A percentile compares a stretch with the other conserved stretches of the same genome.
phyloP scores from a whole-genome alignment of 2,888 invertebrate genomes.

The Galeruca laticollis region DNA sequence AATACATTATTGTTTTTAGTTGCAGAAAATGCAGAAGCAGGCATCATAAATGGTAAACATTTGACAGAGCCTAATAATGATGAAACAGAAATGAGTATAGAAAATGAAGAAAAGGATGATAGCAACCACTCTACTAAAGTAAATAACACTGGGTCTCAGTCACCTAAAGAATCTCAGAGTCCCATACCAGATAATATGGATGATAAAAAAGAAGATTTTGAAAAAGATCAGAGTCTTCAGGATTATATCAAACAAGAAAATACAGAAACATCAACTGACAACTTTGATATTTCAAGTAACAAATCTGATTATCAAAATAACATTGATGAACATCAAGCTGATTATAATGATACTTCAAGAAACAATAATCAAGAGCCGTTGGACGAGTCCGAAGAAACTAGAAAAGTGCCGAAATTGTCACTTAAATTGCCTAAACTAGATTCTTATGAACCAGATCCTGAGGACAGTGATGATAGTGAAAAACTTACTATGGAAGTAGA shows the following conservation, averaged over 20 bases:
- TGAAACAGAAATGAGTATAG: slow-evolving; percentile 19
- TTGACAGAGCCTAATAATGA: slow-evolving; percentile 17
- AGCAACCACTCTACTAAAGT: slow-evolving; percentile 25
- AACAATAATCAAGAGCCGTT: slow-evolving; percentile 19
- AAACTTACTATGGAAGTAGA: slow-evolving; percentile 72
- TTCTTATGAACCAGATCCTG: slow-evolving; percentile 56
- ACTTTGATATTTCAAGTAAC: slow-evolving; percentile 6
- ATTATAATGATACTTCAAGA: background rate
- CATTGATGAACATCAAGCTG: slow-evolving; percentile 1
- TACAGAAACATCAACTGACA: background rate
- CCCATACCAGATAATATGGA: slow-evolving; percentile 23
- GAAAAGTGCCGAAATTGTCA: slow-evolving; percentile 76
- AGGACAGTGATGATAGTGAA: slow-evolving; percentile 72
- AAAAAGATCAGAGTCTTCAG: slow-evolving; percentile 10
- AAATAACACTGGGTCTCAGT: slow-evolving; percentile 41
- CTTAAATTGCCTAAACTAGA: slow-evolving; percentile 69
- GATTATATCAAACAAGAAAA: background rate
- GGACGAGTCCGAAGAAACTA: slow-evolving; percentile 58
- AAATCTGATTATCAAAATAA: slow-evolving; percentile 7
- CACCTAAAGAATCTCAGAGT: slow-evolving; percentile 44
- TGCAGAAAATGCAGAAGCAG: slow-evolving; percentile 12
- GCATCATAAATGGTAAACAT: background rate
- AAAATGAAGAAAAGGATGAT: slow-evolving; percentile 20
- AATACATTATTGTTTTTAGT: background rate
- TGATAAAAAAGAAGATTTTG: slow-evolving; percentile 15